Evolutionary conservation across 2,113 vertebrate genomes (phyloP), one percentile per base, ranked within the genome.

Genomic region (Prunella fulvescens): DNA sequence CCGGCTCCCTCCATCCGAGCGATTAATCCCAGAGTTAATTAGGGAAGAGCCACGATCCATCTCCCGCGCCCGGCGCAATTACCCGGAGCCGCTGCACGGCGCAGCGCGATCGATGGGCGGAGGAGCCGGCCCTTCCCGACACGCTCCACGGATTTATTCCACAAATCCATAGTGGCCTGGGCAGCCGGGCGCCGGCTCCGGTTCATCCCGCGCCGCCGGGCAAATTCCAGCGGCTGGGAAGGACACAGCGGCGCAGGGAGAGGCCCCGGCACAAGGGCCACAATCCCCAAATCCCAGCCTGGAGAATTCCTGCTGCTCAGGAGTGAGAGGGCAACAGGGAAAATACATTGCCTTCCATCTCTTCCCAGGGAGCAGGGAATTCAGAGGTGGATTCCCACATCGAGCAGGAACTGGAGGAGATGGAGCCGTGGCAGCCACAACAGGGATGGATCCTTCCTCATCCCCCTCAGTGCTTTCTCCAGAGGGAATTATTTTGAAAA

Each of bases 1-100:
- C 79, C 5, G 0, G 39, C 70, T 58, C 56, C 83, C 76, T 35
- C 61, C 61, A 10, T 1, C 18, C 26, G 1, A 37, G 22, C 22
- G 26, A 94, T 91, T 86, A 92, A 95, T 88, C 72, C 89, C 67
- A 4, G 57, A 19, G 80, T 66, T 95, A 88, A 96, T 91, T 67
- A 94, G 87, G 90, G 80, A 37, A 83, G 90, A 86, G 86, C 53
- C 83, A 2, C 5, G 3, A 58, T 71, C 76, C 87, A 94, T 81
- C 14, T 54, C 83, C 83, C 8, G 35, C 6, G 1, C 62, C 5
- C 1, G 7, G 65, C 16, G 1, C 83, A 73, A 94, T 91, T 73
- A 81, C 2, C 76, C 50, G 17, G 76, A 64, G 85, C 74, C 1
- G 48, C 40, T 87, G 39, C 22, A 0, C 31, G 11, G 71, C 26